Percentiles rank a stretch among this genome's conserved stretches.
These are phyloP conservation scores for Incurvaria masculella DNA, from an alignment of 2,888 invertebrate genomes.

Conservation along the genomic window DNA sequence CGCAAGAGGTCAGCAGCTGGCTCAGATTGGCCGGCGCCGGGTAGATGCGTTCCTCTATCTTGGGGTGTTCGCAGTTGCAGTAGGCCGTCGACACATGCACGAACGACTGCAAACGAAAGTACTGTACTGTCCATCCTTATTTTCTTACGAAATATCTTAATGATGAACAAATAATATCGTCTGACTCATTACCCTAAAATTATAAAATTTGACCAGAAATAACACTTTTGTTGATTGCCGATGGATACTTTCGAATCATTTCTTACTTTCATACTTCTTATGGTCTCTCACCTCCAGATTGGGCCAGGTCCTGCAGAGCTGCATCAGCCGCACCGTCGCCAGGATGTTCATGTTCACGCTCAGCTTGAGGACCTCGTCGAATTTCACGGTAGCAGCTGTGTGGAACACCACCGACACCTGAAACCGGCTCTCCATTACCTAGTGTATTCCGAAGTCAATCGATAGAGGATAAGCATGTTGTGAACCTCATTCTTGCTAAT, in stretches of 20 bases:
- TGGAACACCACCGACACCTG: slow-evolving; percentile 76
- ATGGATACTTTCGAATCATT: no score
- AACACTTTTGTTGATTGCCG: no score
- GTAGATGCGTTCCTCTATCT: slow-evolving; percentile 75
- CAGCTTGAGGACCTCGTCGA: slow-evolving; percentile 70
- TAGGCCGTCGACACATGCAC: slow-evolving; percentile 88
- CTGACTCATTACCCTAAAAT: no score
- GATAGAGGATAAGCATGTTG: no score
- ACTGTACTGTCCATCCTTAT: no score
- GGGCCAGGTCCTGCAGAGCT: slow-evolving; percentile 66
- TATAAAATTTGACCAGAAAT: no score
- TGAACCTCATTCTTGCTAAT: no score
- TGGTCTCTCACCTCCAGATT: slow-evolving; percentile 63
- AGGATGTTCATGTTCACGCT: slow-evolving; percentile 75
- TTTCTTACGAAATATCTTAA: no score
- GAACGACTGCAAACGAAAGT: slow-evolving; percentile 49
- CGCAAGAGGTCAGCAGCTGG: slow-evolving; percentile 60
- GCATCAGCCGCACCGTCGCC: slow-evolving; percentile 66
- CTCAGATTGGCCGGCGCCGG: slow-evolving; percentile 61
- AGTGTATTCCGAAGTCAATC: no score
- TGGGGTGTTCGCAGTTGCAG: slow-evolving; percentile 70
- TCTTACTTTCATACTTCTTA: no score
- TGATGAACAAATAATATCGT: no score
- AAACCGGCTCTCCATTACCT: no score
- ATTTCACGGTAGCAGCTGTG: slow-evolving; percentile 78